A percentile compares a stretch with the other conserved stretches of the same genome.
These are phyloP conservation scores for Stichodactyla helianthus DNA, from an alignment of 64 coral and sea anemone genomes.

Conservation along the genomic window DNA sequence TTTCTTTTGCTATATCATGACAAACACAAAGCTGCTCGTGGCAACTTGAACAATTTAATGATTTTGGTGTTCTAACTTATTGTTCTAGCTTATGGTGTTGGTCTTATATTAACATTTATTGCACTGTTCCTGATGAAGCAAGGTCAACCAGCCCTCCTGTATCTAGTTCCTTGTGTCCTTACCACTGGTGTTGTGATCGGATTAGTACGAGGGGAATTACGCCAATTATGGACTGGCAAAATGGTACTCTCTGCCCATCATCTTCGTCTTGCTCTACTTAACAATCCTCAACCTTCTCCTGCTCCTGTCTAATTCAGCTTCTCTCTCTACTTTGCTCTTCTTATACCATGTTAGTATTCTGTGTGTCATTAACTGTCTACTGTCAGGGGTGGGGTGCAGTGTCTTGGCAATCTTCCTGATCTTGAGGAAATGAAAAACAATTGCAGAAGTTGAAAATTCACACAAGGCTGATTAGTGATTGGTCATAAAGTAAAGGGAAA, in stretches of 20 bases:
- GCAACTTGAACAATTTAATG: too few species aligned
- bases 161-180: constrained; percentile 82
- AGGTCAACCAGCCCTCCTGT: constrained; percentile 90
- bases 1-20: too few species aligned
- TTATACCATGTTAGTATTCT: neutral
- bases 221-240: constrained; percentile 89
- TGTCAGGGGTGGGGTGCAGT: too few species aligned
- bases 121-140: constrained; percentile 84
- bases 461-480: too few species aligned
- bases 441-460: too few species aligned
- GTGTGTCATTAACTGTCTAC: too few species aligned
- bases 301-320: neutral
- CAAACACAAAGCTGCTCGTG: too few species aligned
- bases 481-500: too few species aligned
- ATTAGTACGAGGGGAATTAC: constrained; percentile 54
- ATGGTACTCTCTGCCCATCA: constrained; percentile 71
- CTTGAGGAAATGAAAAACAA: too few species aligned
- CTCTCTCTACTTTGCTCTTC: neutral
- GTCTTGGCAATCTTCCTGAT: too few species aligned
- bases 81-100: constrained; percentile 87
- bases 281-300: constrained; percentile 1
- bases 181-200: constrained; percentile 65
- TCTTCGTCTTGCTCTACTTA: constrained; percentile 4
- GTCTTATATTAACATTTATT: constrained; percentile 88
- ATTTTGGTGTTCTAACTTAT: constrained; percentile 2